Evolutionary conservation across 2,888 invertebrate species (phyloP).

Genomic region (Aricia artaxerxes): DNA sequence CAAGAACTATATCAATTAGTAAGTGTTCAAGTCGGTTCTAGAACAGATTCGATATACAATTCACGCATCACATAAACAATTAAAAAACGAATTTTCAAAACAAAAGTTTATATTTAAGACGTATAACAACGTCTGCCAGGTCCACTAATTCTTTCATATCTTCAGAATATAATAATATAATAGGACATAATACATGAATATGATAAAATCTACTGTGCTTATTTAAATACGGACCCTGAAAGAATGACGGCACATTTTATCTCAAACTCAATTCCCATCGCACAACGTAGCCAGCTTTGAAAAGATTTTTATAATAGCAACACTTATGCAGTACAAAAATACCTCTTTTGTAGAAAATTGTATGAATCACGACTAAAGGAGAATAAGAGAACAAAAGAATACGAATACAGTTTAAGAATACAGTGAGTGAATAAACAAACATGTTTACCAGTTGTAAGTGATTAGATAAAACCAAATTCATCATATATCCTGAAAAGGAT

Average conservation of each 20-base stretch:
- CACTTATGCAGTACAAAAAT: background rate
- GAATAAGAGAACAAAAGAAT: background rate
- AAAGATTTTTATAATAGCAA: background rate
- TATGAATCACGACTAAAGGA: background rate
- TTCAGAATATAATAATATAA: background rate
- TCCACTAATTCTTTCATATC: background rate
- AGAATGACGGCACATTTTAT: background rate
- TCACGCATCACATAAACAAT: no score
- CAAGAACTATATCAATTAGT: no score
- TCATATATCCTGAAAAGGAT: background rate
- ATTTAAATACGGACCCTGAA: background rate
- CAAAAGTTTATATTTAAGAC: no score
- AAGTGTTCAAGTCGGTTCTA: no score
- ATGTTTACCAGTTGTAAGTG: background rate
- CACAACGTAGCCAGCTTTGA: background rate
- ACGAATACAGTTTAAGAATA: background rate
- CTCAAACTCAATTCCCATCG: background rate
- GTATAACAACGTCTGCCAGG: no score
- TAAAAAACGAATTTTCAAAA: no score
- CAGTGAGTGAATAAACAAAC: background rate
- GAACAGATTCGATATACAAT: no score
- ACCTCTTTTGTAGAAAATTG: conserved; percentile 2
- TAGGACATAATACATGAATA: background rate
- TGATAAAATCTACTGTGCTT: background rate
- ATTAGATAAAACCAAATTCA: background rate